Evolutionary conservation across 2,888 invertebrate genomes (phyloP), one percentile per base, ranked within the genome.

Genomic region (Xestia xanthographa): DNA sequence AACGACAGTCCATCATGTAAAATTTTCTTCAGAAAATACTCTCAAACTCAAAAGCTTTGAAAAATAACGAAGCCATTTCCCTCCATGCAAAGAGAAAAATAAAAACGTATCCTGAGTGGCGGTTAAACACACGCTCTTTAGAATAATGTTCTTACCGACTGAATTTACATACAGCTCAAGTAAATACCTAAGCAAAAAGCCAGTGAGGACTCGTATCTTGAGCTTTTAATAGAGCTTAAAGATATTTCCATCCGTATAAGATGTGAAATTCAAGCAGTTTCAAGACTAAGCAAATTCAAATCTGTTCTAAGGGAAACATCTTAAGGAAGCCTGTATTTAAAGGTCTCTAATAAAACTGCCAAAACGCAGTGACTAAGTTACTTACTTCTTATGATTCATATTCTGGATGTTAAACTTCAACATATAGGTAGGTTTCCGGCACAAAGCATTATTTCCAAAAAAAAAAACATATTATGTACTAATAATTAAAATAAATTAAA

Each of bases 171-270:
- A 80, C 48, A 81, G 75, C 80, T 79, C 71, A 71, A 75, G 79
- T 79, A 85, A 82, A 85, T 85, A 63, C 63, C 63, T 63, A 83
- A 83, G 81, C 84, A 83, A 84, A 80, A 86, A 78, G 74, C 74
- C 82, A 80, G 81, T 66, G 69, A 75, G 56, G 38, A 77, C 73
- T 72, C 75, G 72, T 73, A 75, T 75, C 77, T 81, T 72, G 56
- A 68, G 68, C 65, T 76, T 84, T 80, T 76, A 80, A 80, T 84
- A 80, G 65, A 67, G 63, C 38, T 73, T 66, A 65, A 72, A 53
- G 45, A 72, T 75, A 63, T 38, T 79, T 60, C 8, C 2, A 63
- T 62, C 41, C 29, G 20, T 12, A 50, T 65, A 71, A 58, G 43
- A 72, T 63, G 66, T 50, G 38, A 29, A 66, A 34, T 66, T 72